phyloP scores from a whole-genome alignment of 2,888 invertebrate genomes.

The Euclidia mi region DNA sequence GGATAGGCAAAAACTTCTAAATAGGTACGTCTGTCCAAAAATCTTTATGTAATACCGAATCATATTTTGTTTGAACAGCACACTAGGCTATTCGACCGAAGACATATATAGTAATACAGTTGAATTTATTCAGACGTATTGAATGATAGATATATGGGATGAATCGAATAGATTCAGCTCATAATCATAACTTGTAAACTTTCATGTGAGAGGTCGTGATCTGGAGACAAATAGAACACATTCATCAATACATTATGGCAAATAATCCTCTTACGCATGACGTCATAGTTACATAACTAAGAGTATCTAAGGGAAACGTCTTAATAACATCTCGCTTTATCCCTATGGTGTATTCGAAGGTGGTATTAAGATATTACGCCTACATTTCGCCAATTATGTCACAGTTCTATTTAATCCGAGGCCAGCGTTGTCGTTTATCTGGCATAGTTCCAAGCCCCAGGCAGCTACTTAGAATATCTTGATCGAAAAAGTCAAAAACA shows the following conservation, averaged over 20 bases:
- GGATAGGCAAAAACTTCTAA: neutral
- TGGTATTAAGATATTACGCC: too few relatives aligned
- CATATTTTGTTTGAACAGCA: constrained; percentile 25
- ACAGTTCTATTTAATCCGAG: constrained; percentile 10
- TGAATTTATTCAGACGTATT: constrained; percentile 23
- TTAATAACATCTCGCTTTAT: neutral
- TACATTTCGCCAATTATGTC: constrained; percentile 7
- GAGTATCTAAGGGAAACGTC: neutral
- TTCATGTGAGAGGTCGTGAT: neutral
- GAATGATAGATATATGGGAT: constrained; percentile 4
- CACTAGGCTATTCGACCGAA: constrained; percentile 20
- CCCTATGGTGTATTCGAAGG: too few relatives aligned
- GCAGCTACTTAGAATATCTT: constrained; percentile 1
- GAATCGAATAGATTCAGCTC: constrained; percentile 14
- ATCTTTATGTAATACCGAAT: constrained; percentile 26
- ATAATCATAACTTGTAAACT: constrained; percentile 15
- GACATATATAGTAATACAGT: constrained; percentile 36
- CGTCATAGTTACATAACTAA: neutral
- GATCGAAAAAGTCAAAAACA: neutral
- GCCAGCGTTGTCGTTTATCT: constrained; percentile 17
- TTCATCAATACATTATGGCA: neutral
- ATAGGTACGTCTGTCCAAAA: constrained; percentile 9
- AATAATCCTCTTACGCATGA: too few relatives aligned
- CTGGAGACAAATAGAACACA: neutral
- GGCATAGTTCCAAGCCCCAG: constrained; percentile 6